These are phyloP conservation scores for Psophia crepitans DNA, from an alignment of 2,113 vertebrate genomes.

Conservation along the genomic window DNA sequence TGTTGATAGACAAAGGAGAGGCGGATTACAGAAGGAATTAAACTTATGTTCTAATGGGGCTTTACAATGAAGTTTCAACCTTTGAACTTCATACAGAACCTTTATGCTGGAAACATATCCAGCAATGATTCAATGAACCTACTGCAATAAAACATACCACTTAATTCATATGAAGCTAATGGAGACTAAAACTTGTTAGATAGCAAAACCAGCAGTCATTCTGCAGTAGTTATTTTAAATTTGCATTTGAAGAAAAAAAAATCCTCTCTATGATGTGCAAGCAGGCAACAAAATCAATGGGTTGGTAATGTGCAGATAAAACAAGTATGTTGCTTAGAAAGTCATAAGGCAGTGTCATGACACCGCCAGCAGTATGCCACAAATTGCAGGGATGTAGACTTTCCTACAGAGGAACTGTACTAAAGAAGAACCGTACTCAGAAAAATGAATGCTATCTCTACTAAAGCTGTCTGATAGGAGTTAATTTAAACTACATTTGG, in stretches of 20 bases:
- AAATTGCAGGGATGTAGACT: neutral
- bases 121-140: neutral
- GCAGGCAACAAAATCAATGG: neutral
- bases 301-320: neutral
- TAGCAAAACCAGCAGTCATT: neutral
- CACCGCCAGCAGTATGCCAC: neutral
- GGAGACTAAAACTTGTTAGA: neutral
- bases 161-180: neutral
- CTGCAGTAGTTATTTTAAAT: neutral
- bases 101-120: neutral
- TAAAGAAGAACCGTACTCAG: neutral
- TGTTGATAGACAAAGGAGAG: neutral
- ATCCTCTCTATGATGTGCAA: neutral
- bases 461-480: neutral
- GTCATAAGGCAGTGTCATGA: neutral
- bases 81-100: neutral
- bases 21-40: neutral
- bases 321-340: neutral
- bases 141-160: neutral
- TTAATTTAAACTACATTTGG: constrained; percentile 12
- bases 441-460: neutral
- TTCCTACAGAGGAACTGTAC: neutral
- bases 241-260: neutral
- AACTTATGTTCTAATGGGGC: neutral
- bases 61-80: neutral